A percentile compares a stretch with the other conserved stretches of the same genome.
phyloP scores from a whole-genome alignment of 2,888 invertebrate genomes.

The Leptopilina myrica region DNA sequence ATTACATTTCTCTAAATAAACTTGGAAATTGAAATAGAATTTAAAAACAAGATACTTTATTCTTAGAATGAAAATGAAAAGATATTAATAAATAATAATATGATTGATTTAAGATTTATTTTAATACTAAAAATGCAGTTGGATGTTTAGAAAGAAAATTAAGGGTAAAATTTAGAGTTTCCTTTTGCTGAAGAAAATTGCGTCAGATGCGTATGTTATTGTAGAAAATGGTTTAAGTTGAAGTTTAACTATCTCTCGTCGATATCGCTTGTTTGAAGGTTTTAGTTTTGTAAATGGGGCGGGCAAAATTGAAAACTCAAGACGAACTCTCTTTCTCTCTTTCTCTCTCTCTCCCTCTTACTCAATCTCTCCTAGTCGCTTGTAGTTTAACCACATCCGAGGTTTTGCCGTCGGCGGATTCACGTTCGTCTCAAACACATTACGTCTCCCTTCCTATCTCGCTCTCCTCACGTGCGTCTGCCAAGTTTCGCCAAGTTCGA shows the following conservation, averaged over 20 bases:
- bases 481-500: slow-evolving; percentile 33
- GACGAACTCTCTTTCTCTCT: slow-evolving; percentile 43
- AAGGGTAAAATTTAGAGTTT: neutral
- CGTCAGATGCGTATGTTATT: neutral
- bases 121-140: too few species aligned
- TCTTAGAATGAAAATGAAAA: too few species aligned
- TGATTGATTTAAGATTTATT: too few species aligned
- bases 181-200: neutral
- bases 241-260: slow-evolving; percentile 50
- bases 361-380: neutral
- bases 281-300: slow-evolving; percentile 44
- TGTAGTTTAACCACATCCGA: slow-evolving; percentile 38
- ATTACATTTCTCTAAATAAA: too few species aligned
- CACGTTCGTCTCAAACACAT: slow-evolving; percentile 30
- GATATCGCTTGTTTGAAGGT: slow-evolving; percentile 52
- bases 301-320: slow-evolving; percentile 68
- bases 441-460: slow-evolving; percentile 11
- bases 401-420: slow-evolving; percentile 15
- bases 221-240: slow-evolving; percentile 53
- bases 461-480: neutral
- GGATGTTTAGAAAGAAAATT: too few species aligned
- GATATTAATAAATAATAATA: too few species aligned
- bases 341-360: neutral
- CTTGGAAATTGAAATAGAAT: too few species aligned
- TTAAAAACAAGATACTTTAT: too few species aligned